Evolutionary conservation across 1,140 invertebrate genomes (phyloP).

Genomic region (Anoplolepis gracilipes): DNA sequence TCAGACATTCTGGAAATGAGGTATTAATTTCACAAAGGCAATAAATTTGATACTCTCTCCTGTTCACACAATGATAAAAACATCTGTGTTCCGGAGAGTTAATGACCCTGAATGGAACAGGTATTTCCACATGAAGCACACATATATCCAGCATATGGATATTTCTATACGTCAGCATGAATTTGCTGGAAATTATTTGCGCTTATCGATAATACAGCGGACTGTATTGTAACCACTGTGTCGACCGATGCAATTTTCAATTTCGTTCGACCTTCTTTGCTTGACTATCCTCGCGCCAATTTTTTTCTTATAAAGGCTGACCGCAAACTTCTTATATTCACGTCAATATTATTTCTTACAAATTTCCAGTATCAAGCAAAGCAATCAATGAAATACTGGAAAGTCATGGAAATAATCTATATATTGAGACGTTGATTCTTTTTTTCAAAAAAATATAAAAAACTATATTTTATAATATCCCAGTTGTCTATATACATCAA

Average conservation of each 20-base stretch:
- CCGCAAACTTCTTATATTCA: conserved; percentile 23
- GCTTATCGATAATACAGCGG: conserved; percentile 50
- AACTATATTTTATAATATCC: not conserved
- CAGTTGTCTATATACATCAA: too few relatives aligned
- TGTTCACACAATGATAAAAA: not conserved
- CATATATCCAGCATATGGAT: not conserved
- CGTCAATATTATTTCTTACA: conserved; percentile 54
- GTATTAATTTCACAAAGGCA: not conserved
- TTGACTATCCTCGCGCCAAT: not conserved
- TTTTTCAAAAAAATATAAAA: not conserved
- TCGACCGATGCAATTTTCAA: conserved; percentile 68
- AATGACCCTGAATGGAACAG: not conserved
- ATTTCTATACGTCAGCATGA: conserved; percentile 4
- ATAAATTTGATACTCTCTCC: not conserved
- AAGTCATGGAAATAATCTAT: conserved; percentile 11
- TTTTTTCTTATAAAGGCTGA: not conserved
- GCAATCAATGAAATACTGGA: conserved; percentile 33
- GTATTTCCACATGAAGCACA: not conserved
- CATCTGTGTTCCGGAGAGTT: not conserved
- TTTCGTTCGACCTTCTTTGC: conserved; percentile 60
- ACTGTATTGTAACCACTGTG: conserved; percentile 60
- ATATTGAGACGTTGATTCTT: not conserved
- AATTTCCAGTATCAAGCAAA: conserved; percentile 11
- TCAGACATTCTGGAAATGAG: too few relatives aligned
- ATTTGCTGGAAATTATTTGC: conserved; percentile 63